Evolutionary conservation across 2,797 vertebrate genomes (phyloP).

Genomic region (Tapirus indicus): DNA sequence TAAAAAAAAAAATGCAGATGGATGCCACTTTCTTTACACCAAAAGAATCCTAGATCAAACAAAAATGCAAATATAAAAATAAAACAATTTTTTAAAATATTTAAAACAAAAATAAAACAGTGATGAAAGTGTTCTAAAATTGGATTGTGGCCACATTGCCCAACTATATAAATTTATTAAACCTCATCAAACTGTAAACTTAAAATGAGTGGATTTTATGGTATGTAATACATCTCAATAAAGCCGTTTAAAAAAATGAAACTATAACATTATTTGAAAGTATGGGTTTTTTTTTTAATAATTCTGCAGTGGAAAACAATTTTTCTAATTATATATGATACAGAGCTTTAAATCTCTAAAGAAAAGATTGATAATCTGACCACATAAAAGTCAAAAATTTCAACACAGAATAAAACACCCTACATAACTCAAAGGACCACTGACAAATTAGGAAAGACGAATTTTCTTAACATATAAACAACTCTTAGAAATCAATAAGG

Average conservation of each 20-base stretch:
- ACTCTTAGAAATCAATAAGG: background rate
- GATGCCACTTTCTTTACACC: background rate
- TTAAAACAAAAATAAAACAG: slow-evolving; percentile 9
- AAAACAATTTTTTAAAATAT: background rate
- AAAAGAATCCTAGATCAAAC: background rate
- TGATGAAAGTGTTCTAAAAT: background rate
- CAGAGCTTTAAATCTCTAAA: background rate
- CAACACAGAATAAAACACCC: background rate
- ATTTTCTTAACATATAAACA: background rate
- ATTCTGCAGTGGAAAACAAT: background rate
- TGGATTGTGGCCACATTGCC: background rate
- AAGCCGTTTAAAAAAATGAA: background rate
- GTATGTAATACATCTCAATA: background rate
- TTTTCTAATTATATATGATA: background rate
- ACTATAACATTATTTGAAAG: background rate
- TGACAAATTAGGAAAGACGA: background rate
- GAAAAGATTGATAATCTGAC: background rate
- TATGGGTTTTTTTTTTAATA: background rate
- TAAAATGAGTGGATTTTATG: background rate
- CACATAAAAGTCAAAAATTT: slow-evolving; percentile 15
- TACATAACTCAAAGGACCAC: background rate
- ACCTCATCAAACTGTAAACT: background rate
- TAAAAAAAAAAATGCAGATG: background rate
- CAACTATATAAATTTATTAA: background rate
- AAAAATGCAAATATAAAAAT: background rate